These are phyloP conservation scores for Glaucidium brasilianum DNA, from an alignment of 2,113 vertebrate genomes.

Conservation along the genomic window DNA sequence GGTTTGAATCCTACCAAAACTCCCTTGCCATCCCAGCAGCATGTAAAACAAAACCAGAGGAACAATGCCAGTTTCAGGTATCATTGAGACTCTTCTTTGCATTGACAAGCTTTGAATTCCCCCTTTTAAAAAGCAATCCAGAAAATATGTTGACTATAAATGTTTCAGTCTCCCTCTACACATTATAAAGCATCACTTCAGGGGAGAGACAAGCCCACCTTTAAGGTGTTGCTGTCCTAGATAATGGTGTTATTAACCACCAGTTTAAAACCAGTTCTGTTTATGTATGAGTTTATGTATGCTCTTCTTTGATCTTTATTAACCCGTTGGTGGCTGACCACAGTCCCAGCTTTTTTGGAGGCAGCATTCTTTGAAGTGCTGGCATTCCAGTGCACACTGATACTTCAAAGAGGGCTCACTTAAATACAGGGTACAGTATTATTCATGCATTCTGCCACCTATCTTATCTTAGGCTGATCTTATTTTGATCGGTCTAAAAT, in stretches of 20 bases:
- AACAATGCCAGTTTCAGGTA: not conserved
- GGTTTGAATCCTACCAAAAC: not conserved
- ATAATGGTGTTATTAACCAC: not conserved
- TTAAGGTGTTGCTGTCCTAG: not conserved
- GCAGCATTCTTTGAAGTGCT: conserved; percentile 49
- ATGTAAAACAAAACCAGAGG: not conserved
- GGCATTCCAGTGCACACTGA: not conserved
- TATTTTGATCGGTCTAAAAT: not conserved
- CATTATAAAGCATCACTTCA: not conserved
- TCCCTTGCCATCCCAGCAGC: not conserved
- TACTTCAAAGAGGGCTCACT: conserved; percentile 31
- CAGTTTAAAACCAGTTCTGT: conserved; percentile 22
- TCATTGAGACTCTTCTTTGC: not conserved
- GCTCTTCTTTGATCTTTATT: conserved; percentile 52
- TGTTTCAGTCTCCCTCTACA: not conserved
- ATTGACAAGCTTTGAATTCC: conserved; percentile 17
- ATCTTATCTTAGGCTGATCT: not conserved
- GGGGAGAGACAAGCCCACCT: not conserved
- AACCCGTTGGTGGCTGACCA: conserved; percentile 35
- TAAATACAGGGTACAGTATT: not conserved
- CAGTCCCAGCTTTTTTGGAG: not conserved
- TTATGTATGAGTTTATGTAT: conserved; percentile 9
- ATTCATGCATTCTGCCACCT: not conserved
- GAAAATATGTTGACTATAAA: not conserved
- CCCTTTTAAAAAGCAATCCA: conserved; percentile 3